Evolutionary conservation across 1,140 invertebrate species (phyloP).

Genomic region (Trigoniulus corallinus): DNA sequence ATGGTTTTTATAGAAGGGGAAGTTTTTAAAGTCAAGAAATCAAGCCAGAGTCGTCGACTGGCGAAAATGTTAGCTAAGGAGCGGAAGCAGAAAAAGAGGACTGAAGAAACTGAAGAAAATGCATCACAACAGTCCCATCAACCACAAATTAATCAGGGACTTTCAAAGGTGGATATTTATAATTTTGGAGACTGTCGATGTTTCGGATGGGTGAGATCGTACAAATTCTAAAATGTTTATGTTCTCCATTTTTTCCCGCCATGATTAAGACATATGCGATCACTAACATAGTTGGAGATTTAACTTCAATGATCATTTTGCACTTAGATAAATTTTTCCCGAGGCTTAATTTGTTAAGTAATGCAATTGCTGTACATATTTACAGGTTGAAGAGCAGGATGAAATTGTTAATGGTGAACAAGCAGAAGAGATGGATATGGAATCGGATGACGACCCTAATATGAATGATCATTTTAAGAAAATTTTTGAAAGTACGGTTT

Average conservation of each 20-base stretch:
- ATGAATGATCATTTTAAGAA: conserved; percentile 42
- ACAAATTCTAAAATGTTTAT: too few relatives aligned
- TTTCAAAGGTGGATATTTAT: conserved; percentile 1
- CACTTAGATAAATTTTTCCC: too few relatives aligned
- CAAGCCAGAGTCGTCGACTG: conserved; percentile 75
- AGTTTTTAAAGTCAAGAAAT: conserved; percentile 88
- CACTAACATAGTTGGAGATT: too few relatives aligned
- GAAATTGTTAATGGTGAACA: conserved; percentile 15
- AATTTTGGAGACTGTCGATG: conserved; percentile 18
- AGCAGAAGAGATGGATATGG: conserved; percentile 14
- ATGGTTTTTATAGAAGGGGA: conserved; percentile 50
- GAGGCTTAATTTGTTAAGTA: too few relatives aligned
- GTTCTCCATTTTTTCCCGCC: too few relatives aligned
- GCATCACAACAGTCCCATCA: neutral
- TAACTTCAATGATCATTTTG: too few relatives aligned
- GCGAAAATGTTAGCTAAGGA: conserved; percentile 73
- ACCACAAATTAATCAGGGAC: neutral
- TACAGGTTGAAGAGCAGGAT: too few relatives aligned
- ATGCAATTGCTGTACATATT: too few relatives aligned
- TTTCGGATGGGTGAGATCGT: conserved; percentile 62
- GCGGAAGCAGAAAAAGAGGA: conserved; percentile 34
- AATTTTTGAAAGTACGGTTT: conserved; percentile 44
- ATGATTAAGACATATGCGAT: too few relatives aligned
- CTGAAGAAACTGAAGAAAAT: neutral
- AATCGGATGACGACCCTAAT: conserved; percentile 13